Percentiles rank a stretch among this genome's conserved stretches.
phyloP scores from a whole-genome alignment of 2,797 vertebrate genomes.

The Sebastes taczanowskii region DNA sequence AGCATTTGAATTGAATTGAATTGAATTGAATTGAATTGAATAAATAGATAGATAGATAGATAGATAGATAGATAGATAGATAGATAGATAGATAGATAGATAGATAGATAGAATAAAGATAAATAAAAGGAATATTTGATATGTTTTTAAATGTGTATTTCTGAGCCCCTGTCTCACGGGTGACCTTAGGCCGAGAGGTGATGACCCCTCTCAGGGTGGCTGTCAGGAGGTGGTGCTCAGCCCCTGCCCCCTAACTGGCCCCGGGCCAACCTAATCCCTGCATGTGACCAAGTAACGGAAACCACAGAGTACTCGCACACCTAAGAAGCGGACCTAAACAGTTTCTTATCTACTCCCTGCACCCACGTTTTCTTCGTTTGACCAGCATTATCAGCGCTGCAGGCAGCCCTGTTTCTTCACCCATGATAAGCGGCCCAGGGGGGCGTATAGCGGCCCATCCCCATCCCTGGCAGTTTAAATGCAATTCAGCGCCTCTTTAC shows the following conservation, averaged over 20 bases:
- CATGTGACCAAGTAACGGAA: conserved; percentile 25
- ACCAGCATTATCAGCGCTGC: conserved; percentile 70
- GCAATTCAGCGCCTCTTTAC: conserved; percentile 31
- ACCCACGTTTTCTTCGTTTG: conserved; percentile 65
- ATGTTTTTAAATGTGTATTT: not conserved
- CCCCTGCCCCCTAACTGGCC: not conserved
- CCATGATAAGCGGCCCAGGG: conserved; percentile 55
- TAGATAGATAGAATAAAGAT: not conserved
- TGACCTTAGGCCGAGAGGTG: not conserved
- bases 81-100: not conserved
- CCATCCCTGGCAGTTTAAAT: conserved; percentile 18
- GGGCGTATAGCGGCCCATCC: conserved; percentile 49
- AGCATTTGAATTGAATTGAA: too few relatives aligned
- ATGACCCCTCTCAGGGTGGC: not conserved
- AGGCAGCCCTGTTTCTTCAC: conserved; percentile 44
- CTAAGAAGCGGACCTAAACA: conserved; percentile 44
- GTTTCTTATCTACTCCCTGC: conserved; percentile 74
- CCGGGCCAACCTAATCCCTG: not conserved
- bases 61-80: not conserved
- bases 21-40: too few relatives aligned
- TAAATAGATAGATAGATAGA: not conserved
- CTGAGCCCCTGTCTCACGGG: not conserved
- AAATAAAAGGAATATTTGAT: not conserved
- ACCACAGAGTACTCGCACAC: conserved; percentile 6
- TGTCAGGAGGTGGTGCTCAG: too few relatives aligned